Conservation (phyloP, 1,140 invertebrate genomes). For the Micrasema longulum region DNA sequence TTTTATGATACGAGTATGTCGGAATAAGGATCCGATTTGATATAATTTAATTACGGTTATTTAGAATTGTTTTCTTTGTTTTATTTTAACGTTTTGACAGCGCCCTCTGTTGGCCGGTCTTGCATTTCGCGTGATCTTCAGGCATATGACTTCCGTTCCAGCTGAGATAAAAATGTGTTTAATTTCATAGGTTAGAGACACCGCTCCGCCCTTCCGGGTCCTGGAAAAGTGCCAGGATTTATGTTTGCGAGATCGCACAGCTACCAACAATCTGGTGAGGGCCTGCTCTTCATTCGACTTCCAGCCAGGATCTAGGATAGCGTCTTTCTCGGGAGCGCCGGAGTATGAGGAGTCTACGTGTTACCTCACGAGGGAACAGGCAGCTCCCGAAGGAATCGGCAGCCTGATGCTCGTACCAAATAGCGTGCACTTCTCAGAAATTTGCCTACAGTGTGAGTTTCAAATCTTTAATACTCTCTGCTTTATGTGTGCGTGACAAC, state of each 20-base stretch:
- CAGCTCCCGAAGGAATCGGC: slow-evolving; percentile 85
- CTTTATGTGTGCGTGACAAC: no score
- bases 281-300: slow-evolving; percentile 91
- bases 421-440: slow-evolving; percentile 89
- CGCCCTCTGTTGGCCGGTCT: no score
- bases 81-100: no score
- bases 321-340: slow-evolving; percentile 81
- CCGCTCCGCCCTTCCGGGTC: slow-evolving; percentile 84
- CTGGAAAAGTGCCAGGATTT: slow-evolving; percentile 88
- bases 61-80: no score
- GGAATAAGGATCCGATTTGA: no score
- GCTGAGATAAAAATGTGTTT: no score
- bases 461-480: neutral
- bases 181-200: slow-evolving; percentile 84
- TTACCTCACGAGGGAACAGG: slow-evolving; percentile 86
- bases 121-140: no score
- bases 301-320: slow-evolving; percentile 86
- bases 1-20: no score
- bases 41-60: neutral
- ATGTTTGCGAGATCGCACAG: slow-evolving; percentile 84
- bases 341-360: slow-evolving; percentile 94
- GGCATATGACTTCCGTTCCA: no score
- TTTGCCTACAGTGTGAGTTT: slow-evolving; percentile 84
- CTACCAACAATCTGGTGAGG: slow-evolving; percentile 81
- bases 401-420: slow-evolving; percentile 87